Evolutionary conservation across 2,888 invertebrate genomes (phyloP).

Genomic region (Folsomia manolachei): DNA sequence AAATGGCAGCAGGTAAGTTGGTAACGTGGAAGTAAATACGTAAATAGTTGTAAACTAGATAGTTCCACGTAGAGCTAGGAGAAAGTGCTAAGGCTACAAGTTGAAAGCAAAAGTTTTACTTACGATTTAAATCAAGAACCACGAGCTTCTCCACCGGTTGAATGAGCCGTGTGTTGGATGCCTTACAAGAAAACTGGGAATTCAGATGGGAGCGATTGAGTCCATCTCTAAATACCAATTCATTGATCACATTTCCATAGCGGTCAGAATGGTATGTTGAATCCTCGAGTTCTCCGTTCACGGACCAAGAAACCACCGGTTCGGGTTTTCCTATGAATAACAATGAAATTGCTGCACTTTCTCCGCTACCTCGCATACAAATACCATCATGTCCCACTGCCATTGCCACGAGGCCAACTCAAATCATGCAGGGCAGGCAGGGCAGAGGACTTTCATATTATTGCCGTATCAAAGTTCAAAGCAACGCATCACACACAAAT

Average conservation of each 20-base stretch:
- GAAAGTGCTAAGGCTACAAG: background rate
- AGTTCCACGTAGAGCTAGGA: background rate
- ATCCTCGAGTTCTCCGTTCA: slow-evolving; percentile 50
- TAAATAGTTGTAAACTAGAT: background rate
- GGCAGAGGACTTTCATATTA: no score
- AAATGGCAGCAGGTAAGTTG: no score
- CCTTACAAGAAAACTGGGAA: slow-evolving; percentile 49
- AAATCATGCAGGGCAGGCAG: no score
- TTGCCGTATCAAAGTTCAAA: background rate
- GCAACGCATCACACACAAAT: background rate
- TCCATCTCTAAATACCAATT: slow-evolving; percentile 46
- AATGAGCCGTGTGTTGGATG: slow-evolving; percentile 49
- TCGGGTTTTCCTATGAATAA: slow-evolving; percentile 52
- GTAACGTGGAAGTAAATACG: no score
- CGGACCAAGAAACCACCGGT: slow-evolving; percentile 48
- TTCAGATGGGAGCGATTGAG: slow-evolving; percentile 49
- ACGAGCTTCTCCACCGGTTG: slow-evolving; percentile 49
- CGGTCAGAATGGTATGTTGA: slow-evolving; percentile 48
- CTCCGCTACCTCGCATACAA: slow-evolving; percentile 3
- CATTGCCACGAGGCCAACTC: no score
- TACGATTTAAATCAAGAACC: slow-evolving; percentile 49
- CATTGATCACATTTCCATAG: slow-evolving; percentile 49
- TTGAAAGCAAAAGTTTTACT: slow-evolving; percentile 32
- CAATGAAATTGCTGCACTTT: slow-evolving; percentile 31
- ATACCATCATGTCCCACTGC: background rate